Conservation (phyloP, 2,113 vertebrate species). For the Arenaria interpres region DNA sequence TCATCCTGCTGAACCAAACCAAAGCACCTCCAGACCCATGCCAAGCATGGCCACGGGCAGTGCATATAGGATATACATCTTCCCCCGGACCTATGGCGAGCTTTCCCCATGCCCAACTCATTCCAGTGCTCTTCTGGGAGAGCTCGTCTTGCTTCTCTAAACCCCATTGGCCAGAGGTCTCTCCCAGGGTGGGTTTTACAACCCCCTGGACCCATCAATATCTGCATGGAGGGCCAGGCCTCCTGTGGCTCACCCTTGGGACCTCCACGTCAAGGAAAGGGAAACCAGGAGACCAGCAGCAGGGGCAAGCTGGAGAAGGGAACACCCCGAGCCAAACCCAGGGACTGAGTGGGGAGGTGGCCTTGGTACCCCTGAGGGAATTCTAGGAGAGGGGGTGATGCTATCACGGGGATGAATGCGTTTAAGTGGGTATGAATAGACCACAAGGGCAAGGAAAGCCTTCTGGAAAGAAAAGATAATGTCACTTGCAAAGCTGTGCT, state of each 20-base stretch:
- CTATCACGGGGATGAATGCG: accelerated
- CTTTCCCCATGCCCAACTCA: accelerated
- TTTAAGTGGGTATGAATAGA: not conserved
- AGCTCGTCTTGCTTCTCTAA: not conserved
- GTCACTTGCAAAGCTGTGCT: not conserved
- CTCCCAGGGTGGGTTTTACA: not conserved
- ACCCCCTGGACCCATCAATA: not conserved
- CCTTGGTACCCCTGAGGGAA: not conserved
- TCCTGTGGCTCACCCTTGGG: not conserved
- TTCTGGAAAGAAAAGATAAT: not conserved
- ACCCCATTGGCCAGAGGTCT: accelerated
- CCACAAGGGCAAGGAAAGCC: not conserved
- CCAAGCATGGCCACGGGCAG: not conserved
- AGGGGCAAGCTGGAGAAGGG: not conserved
- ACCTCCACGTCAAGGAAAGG: not conserved
- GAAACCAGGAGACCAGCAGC: not conserved
- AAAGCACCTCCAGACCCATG: accelerated
- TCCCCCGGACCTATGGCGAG: not conserved
- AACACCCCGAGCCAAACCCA: not conserved
- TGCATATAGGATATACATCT: too few relatives aligned
- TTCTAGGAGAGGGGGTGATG: not conserved
- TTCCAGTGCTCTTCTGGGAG: not conserved
- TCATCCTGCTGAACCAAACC: not conserved
- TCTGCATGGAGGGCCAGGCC: accelerated
- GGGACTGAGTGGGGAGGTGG: not conserved